A percentile compares a stretch with the other conserved stretches of the same genome.
phyloP scores from a whole-genome alignment of 1,140 invertebrate genomes.

The Batillaria attramentaria region DNA sequence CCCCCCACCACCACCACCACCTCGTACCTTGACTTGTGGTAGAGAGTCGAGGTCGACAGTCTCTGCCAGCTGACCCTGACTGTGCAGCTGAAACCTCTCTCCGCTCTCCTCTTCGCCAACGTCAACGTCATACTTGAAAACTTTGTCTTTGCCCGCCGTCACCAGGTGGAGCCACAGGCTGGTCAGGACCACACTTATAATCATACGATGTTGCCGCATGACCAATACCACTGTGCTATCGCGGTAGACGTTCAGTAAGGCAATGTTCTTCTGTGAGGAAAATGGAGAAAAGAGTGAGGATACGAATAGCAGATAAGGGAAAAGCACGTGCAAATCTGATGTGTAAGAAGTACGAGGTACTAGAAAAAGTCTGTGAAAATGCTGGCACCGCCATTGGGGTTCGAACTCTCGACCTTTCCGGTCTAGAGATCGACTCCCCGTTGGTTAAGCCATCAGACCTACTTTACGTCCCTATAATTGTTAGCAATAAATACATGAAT shows the following conservation, averaged over 20 bases:
- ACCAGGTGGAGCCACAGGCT: background rate
- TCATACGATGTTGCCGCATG: background rate
- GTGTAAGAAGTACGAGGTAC: too few relatives aligned
- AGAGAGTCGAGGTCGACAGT: slow-evolving; percentile 24
- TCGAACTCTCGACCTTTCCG: too few relatives aligned
- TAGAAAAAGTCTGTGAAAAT: background rate
- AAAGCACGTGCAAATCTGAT: too few relatives aligned
- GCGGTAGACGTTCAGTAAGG: too few relatives aligned
- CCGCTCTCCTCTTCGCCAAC: slow-evolving; percentile 9
- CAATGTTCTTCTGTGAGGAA: background rate
- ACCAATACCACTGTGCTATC: background rate
- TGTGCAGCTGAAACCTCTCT: slow-evolving; percentile 25
- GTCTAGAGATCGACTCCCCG: too few relatives aligned
- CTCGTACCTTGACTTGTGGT: background rate
- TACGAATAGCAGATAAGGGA: background rate
- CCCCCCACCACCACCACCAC: too few relatives aligned
- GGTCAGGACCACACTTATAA: background rate
- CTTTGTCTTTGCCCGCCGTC: background rate
- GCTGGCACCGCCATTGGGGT: too few relatives aligned
- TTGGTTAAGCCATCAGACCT: too few relatives aligned
- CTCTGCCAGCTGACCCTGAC: slow-evolving; percentile 20
- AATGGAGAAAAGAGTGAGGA: background rate
- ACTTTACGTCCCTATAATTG: too few relatives aligned
- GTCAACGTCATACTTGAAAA: slow-evolving; percentile 25
- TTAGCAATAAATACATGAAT: too few relatives aligned